Evolutionary conservation across 2,888 invertebrate genomes (phyloP), one percentile per base, ranked within the genome.

Genomic region (Lasioglossum marginatum): DNA sequence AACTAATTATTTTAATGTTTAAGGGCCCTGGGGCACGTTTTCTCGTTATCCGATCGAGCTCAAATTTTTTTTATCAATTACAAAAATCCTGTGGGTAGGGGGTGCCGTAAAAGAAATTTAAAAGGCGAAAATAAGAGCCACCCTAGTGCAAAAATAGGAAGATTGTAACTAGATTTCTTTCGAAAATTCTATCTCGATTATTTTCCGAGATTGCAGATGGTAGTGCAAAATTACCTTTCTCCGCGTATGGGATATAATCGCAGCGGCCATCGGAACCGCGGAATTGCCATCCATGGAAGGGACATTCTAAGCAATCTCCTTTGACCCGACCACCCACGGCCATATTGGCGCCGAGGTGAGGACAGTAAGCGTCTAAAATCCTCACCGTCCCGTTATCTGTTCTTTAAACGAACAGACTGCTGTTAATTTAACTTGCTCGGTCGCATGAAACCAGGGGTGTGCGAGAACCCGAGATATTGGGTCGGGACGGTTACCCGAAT

Each of bases 241-340:
- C 95, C 12, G 96, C 95, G 92, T 97, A 97, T 0, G 98, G 98
- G n/a, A 98, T 97, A 74, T 96, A 95, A 0, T 96, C 96, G 90
- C 98, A 98, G 52, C 95, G 95, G 0, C 99, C 99, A 86, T 97
- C 96, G n/a, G 95, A 94, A 0, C 97, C 98, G 6, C 96, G 96
- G 93, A 99, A 99, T 78, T 96, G 95, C 99, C 99, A 99, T 79
- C 97, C 97, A 92, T 99, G 99, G 95, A 99, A 99, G 0, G 98
- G 98, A 92, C 99, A 99, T 92, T 97, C 97, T 14, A 99, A 96
- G 91, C 98, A 98, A 92, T 97, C 97, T 0, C 97, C 98, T 57
- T 96, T 95, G 0, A 98, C 98, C 0, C 96, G 96, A 0, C 98
- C 98, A 0, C 98, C 98, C 0, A 97, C 96, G 0, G 97, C 98